Conservation (phyloP, 1,140 invertebrate genomes). For the Stegodyphus dumicola region DNA sequence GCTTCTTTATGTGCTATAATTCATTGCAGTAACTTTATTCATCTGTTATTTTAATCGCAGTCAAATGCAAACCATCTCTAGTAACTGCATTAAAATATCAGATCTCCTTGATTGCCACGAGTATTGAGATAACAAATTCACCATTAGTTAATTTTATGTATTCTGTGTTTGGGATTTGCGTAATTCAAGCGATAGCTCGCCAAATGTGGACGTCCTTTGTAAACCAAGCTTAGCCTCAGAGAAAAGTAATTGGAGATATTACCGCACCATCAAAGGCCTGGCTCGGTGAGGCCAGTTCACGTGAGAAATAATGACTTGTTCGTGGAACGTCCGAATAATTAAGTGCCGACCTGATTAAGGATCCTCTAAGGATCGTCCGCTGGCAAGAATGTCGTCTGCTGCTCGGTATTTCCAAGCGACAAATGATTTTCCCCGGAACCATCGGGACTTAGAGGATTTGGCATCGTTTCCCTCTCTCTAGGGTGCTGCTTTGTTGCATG, state of each 20-base stretch:
- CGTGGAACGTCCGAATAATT: conserved; percentile 45
- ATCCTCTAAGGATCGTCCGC: conserved; percentile 18
- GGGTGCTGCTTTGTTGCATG: not conserved
- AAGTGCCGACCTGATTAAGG: conserved; percentile 47
- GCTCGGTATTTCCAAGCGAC: conserved; percentile 23
- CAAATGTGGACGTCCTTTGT: no score
- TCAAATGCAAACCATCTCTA: no score
- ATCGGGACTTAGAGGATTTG: conserved; percentile 30
- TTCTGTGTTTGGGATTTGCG: no score
- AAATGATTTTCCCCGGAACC: conserved; percentile 41
- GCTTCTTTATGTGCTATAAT: no score
- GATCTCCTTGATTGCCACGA: no score
- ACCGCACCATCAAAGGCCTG: not conserved
- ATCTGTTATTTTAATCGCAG: no score
- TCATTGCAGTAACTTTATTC: no score
- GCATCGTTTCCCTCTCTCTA: not conserved
- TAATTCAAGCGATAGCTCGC: no score
- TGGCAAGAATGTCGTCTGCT: conserved; percentile 27
- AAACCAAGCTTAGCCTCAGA: not conserved
- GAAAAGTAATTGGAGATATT: conserved; percentile 39
- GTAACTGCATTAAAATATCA: no score
- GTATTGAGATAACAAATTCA: no score
- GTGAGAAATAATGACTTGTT: conserved; percentile 31
- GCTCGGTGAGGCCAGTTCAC: not conserved
- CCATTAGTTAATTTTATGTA: no score